Evolutionary conservation across 2,888 invertebrate species (phyloP), one percentile per base, ranked within the genome.

Genomic region (Arrhopalites spinosus): DNA sequence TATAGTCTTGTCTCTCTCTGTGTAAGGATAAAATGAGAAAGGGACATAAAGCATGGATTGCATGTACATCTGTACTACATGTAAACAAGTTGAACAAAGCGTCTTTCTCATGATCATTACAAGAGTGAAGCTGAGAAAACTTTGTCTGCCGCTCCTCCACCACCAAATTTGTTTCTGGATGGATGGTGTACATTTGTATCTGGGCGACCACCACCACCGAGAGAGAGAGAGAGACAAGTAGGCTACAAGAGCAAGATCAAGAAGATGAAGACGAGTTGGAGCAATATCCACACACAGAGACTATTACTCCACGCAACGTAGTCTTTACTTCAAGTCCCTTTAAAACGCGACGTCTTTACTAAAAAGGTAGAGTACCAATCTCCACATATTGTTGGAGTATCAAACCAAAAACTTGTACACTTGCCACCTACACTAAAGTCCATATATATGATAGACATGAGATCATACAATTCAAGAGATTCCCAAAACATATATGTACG

Each of bases 161-260:
- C 75, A 72, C 75, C 66, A 56, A 66, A 71, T 75, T 75, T 71
- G 67, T 72, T 36, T 71, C 72, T 71, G 72, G 71, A 30, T 75
- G 66, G 59, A 72, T 67, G 71, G 67, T 30, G 67, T 67, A 43
- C 63, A 53, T 74, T 50, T 30, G 69, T 64, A 75, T 75, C 75
- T 64, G 36, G 23, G 56, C 64, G 47, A 43, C 47, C 47, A 47
- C 68, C 25, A 74, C 30, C 69, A 69, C 27, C 63, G 25, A 23
- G 20, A 59, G 59, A n/a, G 66, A 66, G 20, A 66, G 20, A 70
- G 29, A 56, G 17, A 53, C 25, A 53, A 20, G n/a, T 53, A 20
- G 53, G 36, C 3, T 36, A 36, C 53, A 15, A 20, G 23, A 53
- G 23, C 23, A 59, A 59, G 25, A 59, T 23, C 25, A 23, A 13